These are phyloP conservation scores for Synergus laeviventris DNA, from an alignment of 2,888 invertebrate species.

Conservation along the genomic window DNA sequence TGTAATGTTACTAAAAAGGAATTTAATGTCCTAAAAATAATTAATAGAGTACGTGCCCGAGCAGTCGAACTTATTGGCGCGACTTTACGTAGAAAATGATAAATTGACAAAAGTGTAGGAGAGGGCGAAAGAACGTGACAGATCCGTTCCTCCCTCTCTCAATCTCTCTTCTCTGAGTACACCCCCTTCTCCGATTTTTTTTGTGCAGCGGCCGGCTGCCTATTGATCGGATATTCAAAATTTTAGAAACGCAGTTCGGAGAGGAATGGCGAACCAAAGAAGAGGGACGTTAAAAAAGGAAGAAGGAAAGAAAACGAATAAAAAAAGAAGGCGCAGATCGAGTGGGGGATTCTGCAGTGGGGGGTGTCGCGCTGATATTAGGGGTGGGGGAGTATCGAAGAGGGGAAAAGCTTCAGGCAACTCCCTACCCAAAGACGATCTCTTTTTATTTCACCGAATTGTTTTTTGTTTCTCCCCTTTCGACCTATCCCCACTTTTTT, in stretches of 20 bases:
- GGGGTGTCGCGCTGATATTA: constrained; percentile 49
- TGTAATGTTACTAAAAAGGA: no score
- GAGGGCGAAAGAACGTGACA: constrained; percentile 54
- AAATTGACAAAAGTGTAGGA: constrained; percentile 64
- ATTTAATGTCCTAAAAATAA: no score
- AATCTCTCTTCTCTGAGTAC: constrained; percentile 42
- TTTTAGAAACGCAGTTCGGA: constrained; percentile 66
- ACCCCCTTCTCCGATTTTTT: constrained; percentile 53
- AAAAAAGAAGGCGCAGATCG: constrained; percentile 42
- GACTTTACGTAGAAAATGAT: constrained; percentile 64
- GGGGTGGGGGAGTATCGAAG: constrained; percentile 45
- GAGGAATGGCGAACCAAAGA: constrained; percentile 43
- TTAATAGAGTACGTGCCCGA: constrained; percentile 57
- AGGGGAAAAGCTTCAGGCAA: constrained; percentile 60
- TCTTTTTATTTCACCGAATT: constrained; percentile 58
- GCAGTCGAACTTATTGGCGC: constrained; percentile 51
- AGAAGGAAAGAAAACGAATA: constrained; percentile 41
- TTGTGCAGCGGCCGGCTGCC: constrained; percentile 64
- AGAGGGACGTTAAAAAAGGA: constrained; percentile 50
- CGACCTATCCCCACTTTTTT: constrained; percentile 54
- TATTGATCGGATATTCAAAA: constrained; percentile 75
- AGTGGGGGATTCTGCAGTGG: constrained; percentile 42
- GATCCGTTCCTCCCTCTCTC: constrained; percentile 56
- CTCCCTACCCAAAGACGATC: constrained; percentile 47
- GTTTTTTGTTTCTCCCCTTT: constrained; percentile 53